Evolutionary conservation across 2,888 invertebrate species (phyloP).

Genomic region (Dugesia japonica): DNA sequence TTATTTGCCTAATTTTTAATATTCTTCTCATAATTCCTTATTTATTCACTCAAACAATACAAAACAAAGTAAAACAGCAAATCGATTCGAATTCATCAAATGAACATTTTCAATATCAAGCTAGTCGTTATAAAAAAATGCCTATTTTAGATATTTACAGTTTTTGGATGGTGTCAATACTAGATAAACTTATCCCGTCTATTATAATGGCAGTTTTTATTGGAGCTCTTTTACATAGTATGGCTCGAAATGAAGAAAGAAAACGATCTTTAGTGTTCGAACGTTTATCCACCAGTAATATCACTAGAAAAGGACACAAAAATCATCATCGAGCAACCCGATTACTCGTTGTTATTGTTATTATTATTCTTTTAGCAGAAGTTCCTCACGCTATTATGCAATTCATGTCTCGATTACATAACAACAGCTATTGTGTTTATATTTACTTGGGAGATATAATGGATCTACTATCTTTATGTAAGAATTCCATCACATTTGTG

Average conservation of each 20-base stretch:
- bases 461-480: neutral
- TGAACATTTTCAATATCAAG: neutral
- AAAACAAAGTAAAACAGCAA: neutral
- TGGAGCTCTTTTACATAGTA: conserved; percentile 4
- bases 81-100: neutral
- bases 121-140: neutral
- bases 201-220: neutral
- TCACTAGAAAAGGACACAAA: neutral
- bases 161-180: neutral
- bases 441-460: neutral
- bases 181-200: neutral
- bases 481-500: neutral
- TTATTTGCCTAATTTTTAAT: neutral
- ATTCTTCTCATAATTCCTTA: neutral
- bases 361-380: neutral
- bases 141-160: neutral
- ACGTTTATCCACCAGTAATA: neutral
- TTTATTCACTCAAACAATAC: neutral
- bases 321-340: neutral
- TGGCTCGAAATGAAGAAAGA: conserved; percentile 5
- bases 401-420: neutral
- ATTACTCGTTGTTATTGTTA: neutral
- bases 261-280: conserved; percentile 2
- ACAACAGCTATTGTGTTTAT: neutral
- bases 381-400: neutral